Evolutionary conservation across 1,140 invertebrate species (phyloP), one percentile per base, ranked within the genome.

Genomic region (Drosophila rufa): DNA sequence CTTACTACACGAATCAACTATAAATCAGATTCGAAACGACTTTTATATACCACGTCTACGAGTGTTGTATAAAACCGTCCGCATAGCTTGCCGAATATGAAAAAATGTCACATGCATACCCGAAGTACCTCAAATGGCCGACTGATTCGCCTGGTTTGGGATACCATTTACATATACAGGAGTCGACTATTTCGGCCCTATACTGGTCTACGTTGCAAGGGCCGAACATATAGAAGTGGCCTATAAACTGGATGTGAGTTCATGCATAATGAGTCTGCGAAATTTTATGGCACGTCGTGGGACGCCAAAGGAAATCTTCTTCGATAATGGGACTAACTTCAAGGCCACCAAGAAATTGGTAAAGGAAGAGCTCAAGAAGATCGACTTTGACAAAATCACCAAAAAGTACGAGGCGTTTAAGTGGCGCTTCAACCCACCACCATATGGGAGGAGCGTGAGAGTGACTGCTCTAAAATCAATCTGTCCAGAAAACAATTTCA

Each of bases 291-390:
- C 33, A 4, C 30, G 22, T 2, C 53, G 53, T 17, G 15, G n/a
- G 27, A 57, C 30, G 4, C 43, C 15, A 14, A 67, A 17, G 36
- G 8, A 59, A 33, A 50, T 67, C 5, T 67, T 40, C 25, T 67
- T 55, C 12, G 36, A 48, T 14, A 40, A 67, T 19, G 22, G 22
- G 6, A 59, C 22, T 17, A 67, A 67, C n/a, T 58, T 66, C 12
- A 66, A 57, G 38, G 51, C 30, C 1, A 57, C 43, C 5, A 38
- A 53, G n/a, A 64, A 53, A 14, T 8, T 15, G 4, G 47, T 45
- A 9, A 42, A 30, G 3, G 25, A 40, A 17, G 47, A 42, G 15
- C 33, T 50, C 6, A 25, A 25, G n/a, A 22, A 61, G 25, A 38
- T 50, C 1, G 45, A 47, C 17, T 47, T 60, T 19, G n/a, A 60